Evolutionary conservation across 1,140 invertebrate genomes (phyloP).

Genomic region (Drosophila bocqueti): DNA sequence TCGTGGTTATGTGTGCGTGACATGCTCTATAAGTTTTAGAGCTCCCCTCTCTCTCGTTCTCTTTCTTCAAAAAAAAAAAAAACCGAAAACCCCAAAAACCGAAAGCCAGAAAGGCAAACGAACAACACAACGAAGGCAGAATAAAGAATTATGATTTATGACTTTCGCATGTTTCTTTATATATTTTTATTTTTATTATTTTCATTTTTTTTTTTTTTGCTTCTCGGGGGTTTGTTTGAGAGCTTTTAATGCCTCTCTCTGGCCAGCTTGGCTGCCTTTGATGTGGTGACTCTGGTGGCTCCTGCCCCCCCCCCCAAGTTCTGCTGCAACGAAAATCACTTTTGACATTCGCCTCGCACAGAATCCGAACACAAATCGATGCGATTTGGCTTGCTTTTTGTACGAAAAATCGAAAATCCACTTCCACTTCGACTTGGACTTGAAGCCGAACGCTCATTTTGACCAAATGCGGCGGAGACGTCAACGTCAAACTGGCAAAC

Average conservation of each 20-base stretch:
- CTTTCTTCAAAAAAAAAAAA: slow-evolving; percentile 23
- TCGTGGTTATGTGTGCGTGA: slow-evolving; percentile 28
- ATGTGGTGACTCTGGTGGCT: slow-evolving; percentile 41
- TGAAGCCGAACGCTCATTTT: slow-evolving; percentile 44
- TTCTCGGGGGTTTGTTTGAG: slow-evolving; percentile 33
- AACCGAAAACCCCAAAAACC: slow-evolving; percentile 32
- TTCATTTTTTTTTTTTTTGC: neutral
- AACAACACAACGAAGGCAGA: slow-evolving; percentile 51
- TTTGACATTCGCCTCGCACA: slow-evolving; percentile 65
- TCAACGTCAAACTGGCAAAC: slow-evolving; percentile 35
- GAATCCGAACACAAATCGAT: slow-evolving; percentile 37
- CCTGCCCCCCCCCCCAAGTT: neutral
- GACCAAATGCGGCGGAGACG: slow-evolving; percentile 63
- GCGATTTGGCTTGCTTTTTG: slow-evolving; percentile 34
- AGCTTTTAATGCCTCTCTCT: slow-evolving; percentile 58
- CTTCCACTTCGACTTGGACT: slow-evolving; percentile 25
- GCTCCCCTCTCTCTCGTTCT: slow-evolving; percentile 31
- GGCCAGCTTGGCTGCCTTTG: slow-evolving; percentile 35
- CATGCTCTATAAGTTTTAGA: slow-evolving; percentile 67
- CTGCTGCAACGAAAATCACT: slow-evolving; percentile 67
- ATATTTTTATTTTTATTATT: slow-evolving; percentile 26
- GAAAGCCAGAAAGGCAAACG: slow-evolving; percentile 58
- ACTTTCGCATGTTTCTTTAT: slow-evolving; percentile 72
- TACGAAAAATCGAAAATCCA: slow-evolving; percentile 13
- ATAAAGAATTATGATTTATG: slow-evolving; percentile 81